Evolutionary conservation across 23 tunicate species (phyloP).

Genomic region (Trididemnum clinides): DNA sequence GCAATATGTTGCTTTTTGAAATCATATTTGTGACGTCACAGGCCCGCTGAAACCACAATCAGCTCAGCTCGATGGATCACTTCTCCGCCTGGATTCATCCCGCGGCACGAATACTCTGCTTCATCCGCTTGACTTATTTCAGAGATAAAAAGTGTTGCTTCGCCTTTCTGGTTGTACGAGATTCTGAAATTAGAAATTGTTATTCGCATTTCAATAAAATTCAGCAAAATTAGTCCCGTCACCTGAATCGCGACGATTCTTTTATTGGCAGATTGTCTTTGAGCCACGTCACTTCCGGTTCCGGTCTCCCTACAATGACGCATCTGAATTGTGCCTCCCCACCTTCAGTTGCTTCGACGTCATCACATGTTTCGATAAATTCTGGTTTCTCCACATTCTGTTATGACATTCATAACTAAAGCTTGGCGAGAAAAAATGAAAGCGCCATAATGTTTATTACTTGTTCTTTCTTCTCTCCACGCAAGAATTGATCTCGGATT

Average conservation of each 20-base stretch:
- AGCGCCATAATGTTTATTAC: no score
- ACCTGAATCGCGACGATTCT: slow-evolving; percentile 71
- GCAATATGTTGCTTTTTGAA: no score
- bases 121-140: slow-evolving; percentile 72
- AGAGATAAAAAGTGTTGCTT: slow-evolving; percentile 44
- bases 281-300: slow-evolving; percentile 65
- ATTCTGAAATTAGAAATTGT: slow-evolving; percentile 21
- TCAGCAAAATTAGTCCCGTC: no score
- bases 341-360: slow-evolving; percentile 69
- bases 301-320: slow-evolving; percentile 53
- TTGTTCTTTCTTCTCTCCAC: no score
- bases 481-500: no score
- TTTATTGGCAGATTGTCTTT: slow-evolving; percentile 61
- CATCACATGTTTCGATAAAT: slow-evolving; percentile 47
- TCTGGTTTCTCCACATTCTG: no score
- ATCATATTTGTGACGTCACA: slow-evolving; percentile 37
- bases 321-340: slow-evolving; percentile 72
- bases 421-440: no score
- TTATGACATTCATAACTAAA: no score
- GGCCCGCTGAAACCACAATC: slow-evolving; percentile 73
- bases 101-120: slow-evolving; percentile 76
- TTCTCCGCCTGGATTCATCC: slow-evolving; percentile 60
- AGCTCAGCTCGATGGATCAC: slow-evolving; percentile 67
- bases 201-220: no score
- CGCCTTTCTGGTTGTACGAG: slow-evolving; percentile 59